Conservation (phyloP, 2,113 vertebrate genomes). For the Pedionomus torquatus region DNA sequence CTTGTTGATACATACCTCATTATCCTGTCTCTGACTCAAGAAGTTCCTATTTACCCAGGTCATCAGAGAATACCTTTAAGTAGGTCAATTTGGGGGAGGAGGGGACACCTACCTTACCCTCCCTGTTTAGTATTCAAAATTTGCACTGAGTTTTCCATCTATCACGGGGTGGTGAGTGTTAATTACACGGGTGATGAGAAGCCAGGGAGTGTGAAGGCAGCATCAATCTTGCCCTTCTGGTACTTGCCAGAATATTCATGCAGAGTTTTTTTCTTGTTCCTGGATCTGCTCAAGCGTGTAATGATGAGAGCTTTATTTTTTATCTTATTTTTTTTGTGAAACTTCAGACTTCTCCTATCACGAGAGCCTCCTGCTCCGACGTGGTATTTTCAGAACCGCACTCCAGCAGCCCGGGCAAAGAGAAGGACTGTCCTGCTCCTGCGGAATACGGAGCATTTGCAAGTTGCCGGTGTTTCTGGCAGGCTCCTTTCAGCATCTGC, state of each 20-base stretch:
- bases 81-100: neutral
- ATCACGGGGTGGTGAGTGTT: neutral
- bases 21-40: neutral
- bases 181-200: constrained; percentile 3
- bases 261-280: neutral
- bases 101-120: neutral
- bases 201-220: neutral
- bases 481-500: neutral
- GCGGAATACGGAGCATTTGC: neutral
- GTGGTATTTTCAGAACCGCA: neutral
- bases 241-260: constrained; percentile 9
- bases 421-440: neutral
- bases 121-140: neutral
- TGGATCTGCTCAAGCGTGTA: neutral
- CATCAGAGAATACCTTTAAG: neutral
- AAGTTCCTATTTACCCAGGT: neutral
- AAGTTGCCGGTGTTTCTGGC: neutral
- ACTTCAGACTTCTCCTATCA: neutral
- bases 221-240: neutral
- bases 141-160: neutral
- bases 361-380: neutral
- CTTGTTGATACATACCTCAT: neutral
- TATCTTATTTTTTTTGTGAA: neutral
- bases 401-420: neutral
- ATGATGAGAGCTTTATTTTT: neutral